A percentile compares a stretch with the other conserved stretches of the same genome.
phyloP scores from a whole-genome alignment of 2,113 vertebrate species.

The Tragelaphus buxtoni region DNA sequence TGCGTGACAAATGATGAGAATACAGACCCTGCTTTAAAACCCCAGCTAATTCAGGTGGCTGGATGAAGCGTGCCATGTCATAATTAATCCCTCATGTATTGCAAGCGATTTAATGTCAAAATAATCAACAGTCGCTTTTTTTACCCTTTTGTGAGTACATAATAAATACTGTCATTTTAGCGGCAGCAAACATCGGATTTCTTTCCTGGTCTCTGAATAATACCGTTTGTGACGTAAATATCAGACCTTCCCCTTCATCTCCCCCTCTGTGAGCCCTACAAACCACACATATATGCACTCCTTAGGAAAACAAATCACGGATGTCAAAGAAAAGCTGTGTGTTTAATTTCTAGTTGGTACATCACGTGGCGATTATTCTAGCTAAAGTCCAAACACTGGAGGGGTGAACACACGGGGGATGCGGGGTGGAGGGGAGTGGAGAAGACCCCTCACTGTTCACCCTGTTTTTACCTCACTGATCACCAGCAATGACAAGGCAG shows the following conservation, averaged over 20 bases:
- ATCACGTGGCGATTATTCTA: neutral
- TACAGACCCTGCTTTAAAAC: constrained; percentile 70
- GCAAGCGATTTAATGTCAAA: constrained; percentile 81
- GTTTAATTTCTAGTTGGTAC: neutral
- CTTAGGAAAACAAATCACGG: neutral
- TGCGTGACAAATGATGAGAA: constrained; percentile 48
- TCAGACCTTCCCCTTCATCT: neutral
- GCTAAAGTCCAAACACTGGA: neutral
- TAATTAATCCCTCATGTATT: constrained; percentile 83
- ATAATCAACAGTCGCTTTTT: constrained; percentile 77
- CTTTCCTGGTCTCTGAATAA: constrained; percentile 67
- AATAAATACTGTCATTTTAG: constrained; percentile 68
- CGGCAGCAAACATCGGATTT: constrained; percentile 42
- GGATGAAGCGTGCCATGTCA: constrained; percentile 79
- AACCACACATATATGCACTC: neutral
- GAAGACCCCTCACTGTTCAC: rapidly evolving
- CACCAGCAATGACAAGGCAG: neutral
- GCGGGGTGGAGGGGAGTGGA: rapidly evolving
- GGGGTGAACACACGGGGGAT: rapidly evolving
- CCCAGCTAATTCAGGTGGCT: constrained; percentile 78
- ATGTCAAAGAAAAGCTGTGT: neutral
- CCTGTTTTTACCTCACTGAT: neutral
- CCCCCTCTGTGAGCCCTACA: neutral
- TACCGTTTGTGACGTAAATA: neutral
- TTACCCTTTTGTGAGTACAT: constrained; percentile 65